Conservation (phyloP, 2,888 invertebrate genomes). For the Cheilosia grossa region DNA sequence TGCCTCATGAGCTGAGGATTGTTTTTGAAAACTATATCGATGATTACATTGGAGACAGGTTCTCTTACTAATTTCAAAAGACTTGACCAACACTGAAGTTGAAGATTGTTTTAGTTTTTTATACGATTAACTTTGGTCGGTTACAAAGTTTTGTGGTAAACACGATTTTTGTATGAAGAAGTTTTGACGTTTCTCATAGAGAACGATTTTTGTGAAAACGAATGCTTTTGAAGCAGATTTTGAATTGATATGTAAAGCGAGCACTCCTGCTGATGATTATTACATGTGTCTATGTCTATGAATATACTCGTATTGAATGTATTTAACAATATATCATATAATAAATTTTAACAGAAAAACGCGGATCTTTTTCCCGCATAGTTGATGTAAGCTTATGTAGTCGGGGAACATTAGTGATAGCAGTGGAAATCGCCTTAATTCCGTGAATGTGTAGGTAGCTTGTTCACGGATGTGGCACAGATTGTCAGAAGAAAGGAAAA, state of each 20-base stretch:
- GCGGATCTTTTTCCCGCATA: neutral
- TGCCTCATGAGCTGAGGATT: slow-evolving; percentile 33
- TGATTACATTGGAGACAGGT: slow-evolving; percentile 49
- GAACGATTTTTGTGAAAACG: neutral
- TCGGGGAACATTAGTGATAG: too few relatives aligned
- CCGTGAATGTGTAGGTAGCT: too few relatives aligned
- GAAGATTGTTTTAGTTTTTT: slow-evolving; percentile 2
- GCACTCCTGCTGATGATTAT: neutral
- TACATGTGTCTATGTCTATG: neutral
- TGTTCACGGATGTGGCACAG: too few relatives aligned
- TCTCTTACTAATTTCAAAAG: neutral
- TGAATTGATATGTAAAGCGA: neutral
- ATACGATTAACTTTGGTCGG: neutral
- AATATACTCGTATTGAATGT: neutral
- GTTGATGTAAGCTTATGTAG: too few relatives aligned
- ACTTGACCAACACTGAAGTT: neutral
- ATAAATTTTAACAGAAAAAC: slow-evolving; percentile 8
- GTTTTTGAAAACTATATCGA: slow-evolving; percentile 61
- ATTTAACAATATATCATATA: slow-evolving; percentile 1
- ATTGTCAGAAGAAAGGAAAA: too few relatives aligned
- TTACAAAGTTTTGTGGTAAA: neutral
- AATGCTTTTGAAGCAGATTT: slow-evolving; percentile 5
- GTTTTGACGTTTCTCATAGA: neutral
- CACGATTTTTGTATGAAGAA: too few relatives aligned
- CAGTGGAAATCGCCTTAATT: too few relatives aligned